Conservation (phyloP, 2,113 vertebrate genomes). For the human region DNA sequence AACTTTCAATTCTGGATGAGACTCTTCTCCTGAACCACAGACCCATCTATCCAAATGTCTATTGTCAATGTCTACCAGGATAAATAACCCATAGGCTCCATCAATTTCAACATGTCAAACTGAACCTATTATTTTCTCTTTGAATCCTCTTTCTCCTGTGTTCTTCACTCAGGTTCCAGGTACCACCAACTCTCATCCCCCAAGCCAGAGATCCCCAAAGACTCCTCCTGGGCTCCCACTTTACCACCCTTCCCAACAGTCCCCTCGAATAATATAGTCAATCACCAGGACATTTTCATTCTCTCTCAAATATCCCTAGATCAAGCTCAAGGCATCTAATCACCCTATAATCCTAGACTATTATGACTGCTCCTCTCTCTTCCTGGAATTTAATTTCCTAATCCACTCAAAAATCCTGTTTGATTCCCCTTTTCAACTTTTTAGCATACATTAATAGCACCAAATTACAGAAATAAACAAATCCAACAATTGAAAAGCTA, state of each 20-base stretch:
- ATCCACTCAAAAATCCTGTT: not conserved
- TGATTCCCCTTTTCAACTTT: not conserved
- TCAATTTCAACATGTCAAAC: not conserved
- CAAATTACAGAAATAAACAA: slow-evolving; percentile 36
- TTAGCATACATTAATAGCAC: not conserved
- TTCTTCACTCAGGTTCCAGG: not conserved
- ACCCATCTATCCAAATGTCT: not conserved
- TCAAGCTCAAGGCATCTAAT: not conserved
- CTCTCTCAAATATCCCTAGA: not conserved
- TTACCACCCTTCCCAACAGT: not conserved
- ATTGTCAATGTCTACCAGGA: not conserved
- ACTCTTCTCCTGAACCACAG: not conserved
- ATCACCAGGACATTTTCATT: not conserved
- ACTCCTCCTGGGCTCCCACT: not conserved
- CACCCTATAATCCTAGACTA: not conserved
- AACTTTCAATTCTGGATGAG: not conserved
- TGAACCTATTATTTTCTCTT: not conserved
- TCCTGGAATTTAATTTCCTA: not conserved
- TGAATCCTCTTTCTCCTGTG: not conserved
- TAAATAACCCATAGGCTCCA: not conserved
- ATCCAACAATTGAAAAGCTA: not conserved
- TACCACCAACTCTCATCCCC: not conserved
- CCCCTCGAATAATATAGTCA: not conserved
- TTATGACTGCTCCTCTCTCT: not conserved
- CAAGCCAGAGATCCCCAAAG: not conserved